Conservation (phyloP, 2,888 invertebrate species). For the Belgica antarctica region DNA sequence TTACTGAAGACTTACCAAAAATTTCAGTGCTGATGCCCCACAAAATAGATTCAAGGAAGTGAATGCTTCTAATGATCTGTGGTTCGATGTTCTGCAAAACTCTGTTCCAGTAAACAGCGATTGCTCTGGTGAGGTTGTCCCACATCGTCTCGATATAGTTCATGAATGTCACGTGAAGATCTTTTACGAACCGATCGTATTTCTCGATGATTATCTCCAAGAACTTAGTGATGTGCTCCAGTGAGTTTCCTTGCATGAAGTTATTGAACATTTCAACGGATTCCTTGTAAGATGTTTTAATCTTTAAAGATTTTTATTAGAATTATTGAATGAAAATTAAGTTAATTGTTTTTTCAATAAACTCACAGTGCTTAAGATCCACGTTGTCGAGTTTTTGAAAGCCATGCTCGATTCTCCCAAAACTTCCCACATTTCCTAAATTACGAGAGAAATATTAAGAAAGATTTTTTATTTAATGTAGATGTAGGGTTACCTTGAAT, state of each 20-base stretch:
- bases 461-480: no score
- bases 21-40: conserved; percentile 74
- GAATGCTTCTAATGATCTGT: conserved; percentile 70
- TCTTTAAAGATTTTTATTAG: conserved; percentile 48
- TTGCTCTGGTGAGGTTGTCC: conserved; percentile 64
- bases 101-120: conserved; percentile 71
- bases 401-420: conserved; percentile 83
- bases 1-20: conserved; percentile 56
- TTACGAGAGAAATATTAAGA: no score
- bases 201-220: conserved; percentile 69
- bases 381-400: conserved; percentile 70
- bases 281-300: conserved; percentile 70
- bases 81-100: conserved; percentile 73
- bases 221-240: conserved; percentile 67
- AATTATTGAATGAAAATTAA: not conserved
- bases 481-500: no score
- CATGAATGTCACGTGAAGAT: conserved; percentile 66
- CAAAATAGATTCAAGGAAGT: conserved; percentile 70
- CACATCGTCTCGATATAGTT: conserved; percentile 74
- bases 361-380: conserved; percentile 67
- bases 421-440: conserved; percentile 72
- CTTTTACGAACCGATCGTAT: conserved; percentile 76
- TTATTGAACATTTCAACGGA: conserved; percentile 67
- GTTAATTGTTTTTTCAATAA: conserved; percentile 7
- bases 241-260: conserved; percentile 71